Evolutionary conservation across 2,888 invertebrate species (phyloP).

Genomic region (Pristionchus japonicus): DNA sequence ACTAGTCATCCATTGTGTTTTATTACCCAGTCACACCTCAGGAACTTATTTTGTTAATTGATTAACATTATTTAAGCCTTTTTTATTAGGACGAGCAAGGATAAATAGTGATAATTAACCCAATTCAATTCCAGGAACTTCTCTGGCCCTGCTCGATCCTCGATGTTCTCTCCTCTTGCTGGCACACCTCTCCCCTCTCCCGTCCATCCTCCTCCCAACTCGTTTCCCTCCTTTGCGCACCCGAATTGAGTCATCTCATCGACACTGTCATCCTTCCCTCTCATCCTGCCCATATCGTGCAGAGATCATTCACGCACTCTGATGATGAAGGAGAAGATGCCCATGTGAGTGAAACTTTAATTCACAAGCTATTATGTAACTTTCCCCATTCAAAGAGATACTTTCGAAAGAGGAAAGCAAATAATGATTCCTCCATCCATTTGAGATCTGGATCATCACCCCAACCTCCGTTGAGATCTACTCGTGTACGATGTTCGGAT

Average conservation of each 20-base stretch:
- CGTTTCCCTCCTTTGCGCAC: constrained; percentile 78
- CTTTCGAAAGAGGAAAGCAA: not conserved
- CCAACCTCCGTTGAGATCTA: constrained; percentile 74
- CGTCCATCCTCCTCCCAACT: constrained; percentile 95
- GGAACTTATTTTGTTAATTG: too few species aligned
- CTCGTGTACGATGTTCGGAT: constrained; percentile 73
- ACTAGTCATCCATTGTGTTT: too few species aligned
- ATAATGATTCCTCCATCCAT: constrained; percentile 51
- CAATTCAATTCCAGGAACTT: constrained; percentile 76
- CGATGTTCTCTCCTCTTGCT: constrained; percentile 95
- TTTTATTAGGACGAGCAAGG: too few species aligned
- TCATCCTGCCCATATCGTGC: constrained; percentile 47
- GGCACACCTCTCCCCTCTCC: constrained; percentile 86
- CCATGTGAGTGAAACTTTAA: not conserved
- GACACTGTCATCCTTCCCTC: constrained; percentile 78
- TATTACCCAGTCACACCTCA: too few species aligned
- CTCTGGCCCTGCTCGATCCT: constrained; percentile 82
- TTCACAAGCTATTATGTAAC: too few species aligned
- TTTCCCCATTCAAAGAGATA: too few species aligned
- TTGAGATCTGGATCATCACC: constrained; percentile 60
- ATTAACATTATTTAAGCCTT: too few species aligned
- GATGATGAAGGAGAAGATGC: constrained; percentile 44
- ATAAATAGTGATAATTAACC: too few species aligned
- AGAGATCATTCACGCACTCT: not conserved
- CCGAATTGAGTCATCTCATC: constrained; percentile 90